These are phyloP conservation scores for Hippasteria phrygiana DNA, from an alignment of 53 echinoderm and acorn worm species.

Conservation along the genomic window DNA sequence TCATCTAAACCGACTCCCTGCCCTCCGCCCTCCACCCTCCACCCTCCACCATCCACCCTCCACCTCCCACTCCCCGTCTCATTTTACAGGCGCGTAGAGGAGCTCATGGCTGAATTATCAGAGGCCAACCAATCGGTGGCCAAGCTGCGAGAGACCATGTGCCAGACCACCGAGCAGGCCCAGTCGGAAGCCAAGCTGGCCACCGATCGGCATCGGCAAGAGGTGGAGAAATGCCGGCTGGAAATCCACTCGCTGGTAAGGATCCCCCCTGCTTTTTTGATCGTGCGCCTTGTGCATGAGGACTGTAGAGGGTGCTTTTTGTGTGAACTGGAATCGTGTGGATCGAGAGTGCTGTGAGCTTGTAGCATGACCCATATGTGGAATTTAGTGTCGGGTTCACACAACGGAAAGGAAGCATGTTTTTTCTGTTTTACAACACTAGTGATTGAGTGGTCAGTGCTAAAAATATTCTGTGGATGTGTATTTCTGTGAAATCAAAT, in stretches of 20 bases:
- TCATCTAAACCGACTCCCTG: conserved; percentile 9
- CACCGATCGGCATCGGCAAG: conserved; percentile 75
- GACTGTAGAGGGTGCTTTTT: conserved; percentile 17
- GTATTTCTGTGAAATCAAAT: too few relatives aligned
- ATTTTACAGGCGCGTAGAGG: conserved; percentile 86
- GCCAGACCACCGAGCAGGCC: conserved; percentile 76
- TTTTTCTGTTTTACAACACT: too few relatives aligned
- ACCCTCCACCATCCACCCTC: too few relatives aligned
- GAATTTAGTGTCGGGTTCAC: neutral
- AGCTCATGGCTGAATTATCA: conserved; percentile 77
- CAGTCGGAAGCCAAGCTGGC: conserved; percentile 63
- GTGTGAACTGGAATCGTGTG: neutral
- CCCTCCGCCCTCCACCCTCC: too few relatives aligned
- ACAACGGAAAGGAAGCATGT: too few relatives aligned
- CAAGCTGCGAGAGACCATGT: conserved; percentile 76
- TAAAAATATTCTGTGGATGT: too few relatives aligned
- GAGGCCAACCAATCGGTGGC: conserved; percentile 80
- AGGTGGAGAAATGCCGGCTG: conserved; percentile 73
- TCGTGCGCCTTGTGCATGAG: neutral
- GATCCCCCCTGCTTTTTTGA: neutral
- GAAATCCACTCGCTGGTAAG: conserved; percentile 90
- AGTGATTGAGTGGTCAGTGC: too few relatives aligned
- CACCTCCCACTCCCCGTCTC: too few relatives aligned
- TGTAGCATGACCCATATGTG: neutral
- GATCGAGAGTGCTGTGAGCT: neutral